phyloP scores from a whole-genome alignment of 1,140 invertebrate genomes.

The Himalopsyche phryganea region DNA sequence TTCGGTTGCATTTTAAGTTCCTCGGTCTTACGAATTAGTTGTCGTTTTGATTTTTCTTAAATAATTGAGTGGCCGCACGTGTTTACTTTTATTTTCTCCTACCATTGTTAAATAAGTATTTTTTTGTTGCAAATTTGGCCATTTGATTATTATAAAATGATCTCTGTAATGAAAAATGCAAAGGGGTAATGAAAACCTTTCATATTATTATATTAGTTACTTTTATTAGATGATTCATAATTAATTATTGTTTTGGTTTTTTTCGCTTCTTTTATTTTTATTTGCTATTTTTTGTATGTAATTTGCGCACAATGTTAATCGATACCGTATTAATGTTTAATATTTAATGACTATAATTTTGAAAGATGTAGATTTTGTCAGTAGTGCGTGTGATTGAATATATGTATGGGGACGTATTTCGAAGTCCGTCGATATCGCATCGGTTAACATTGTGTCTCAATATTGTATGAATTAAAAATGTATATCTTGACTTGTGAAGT shows the following conservation, averaged over 20 bases:
- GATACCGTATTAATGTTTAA: background rate
- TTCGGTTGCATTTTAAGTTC: conserved; percentile 34
- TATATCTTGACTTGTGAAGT: conserved; percentile 2
- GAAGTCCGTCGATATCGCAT: no score
- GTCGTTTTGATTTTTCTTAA: conserved; percentile 32
- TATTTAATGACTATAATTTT: background rate
- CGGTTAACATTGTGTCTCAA: background rate
- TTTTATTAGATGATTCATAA: conserved; percentile 32
- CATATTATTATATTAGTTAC: conserved; percentile 30
- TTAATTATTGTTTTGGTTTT: conserved; percentile 27
- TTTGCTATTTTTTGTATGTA: conserved; percentile 25
- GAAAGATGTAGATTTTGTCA: no score
- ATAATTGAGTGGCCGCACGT: conserved; percentile 16
- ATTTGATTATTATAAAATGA: conserved; percentile 31
- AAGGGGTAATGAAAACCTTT: conserved; percentile 23
- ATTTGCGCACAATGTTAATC: conserved; percentile 19
- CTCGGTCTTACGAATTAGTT: conserved; percentile 35
- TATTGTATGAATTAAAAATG: conserved; percentile 6
- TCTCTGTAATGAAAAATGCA: conserved; percentile 30
- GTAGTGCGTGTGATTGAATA: no score
- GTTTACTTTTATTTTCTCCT: conserved; percentile 15
- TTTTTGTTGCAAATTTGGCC: conserved; percentile 21
- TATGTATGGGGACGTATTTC: no score
- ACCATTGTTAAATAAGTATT: conserved; percentile 27
- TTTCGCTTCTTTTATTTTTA: conserved; percentile 26